Conservation (phyloP, 2,113 vertebrate species). For the Australoheros scitulus region DNA sequence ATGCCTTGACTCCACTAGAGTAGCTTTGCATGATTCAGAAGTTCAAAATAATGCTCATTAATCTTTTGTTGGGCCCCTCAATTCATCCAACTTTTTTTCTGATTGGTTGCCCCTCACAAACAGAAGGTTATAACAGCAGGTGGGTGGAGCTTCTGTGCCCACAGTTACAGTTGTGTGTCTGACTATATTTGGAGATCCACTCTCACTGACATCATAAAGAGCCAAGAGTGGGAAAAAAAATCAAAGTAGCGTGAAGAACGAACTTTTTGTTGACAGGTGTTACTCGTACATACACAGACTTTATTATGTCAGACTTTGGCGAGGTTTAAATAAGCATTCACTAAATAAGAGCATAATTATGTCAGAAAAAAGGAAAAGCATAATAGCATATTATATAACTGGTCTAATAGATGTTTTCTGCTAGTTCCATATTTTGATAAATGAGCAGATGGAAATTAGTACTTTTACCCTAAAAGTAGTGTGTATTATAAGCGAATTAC, state of each 20-base stretch:
- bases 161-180: background rate
- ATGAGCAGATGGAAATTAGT: background rate
- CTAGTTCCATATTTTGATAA: background rate
- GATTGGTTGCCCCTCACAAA: background rate
- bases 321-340: no score
- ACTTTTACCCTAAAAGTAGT: background rate
- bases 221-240: background rate
- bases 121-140: background rate
- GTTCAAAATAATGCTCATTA: background rate
- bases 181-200: rapidly evolving
- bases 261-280: no score
- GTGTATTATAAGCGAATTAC: background rate
- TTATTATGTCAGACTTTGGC: background rate
- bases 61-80: background rate
- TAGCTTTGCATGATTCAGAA: background rate
- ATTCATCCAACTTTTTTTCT: rapidly evolving
- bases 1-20: background rate
- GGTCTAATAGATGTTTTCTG: no score
- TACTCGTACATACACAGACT: background rate
- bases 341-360: background rate
- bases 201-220: background rate
- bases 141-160: background rate
- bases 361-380: no score
- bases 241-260: background rate
- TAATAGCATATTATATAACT: no score